These are phyloP conservation scores for Ciconia maguari DNA, from an alignment of 2,113 vertebrate species.

Conservation along the genomic window DNA sequence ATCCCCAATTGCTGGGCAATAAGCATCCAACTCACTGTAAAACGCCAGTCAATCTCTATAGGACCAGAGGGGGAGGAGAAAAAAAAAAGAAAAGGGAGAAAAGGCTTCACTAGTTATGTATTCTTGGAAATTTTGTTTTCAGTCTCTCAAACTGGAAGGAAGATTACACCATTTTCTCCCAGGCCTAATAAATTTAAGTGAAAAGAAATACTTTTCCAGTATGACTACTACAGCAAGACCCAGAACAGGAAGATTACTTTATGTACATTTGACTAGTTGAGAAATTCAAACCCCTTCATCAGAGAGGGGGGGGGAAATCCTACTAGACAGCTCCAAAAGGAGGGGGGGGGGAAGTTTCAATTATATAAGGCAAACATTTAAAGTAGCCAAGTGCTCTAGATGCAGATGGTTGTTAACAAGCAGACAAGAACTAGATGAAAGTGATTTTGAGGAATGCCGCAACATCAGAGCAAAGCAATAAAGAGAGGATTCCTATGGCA, in stretches of 20 bases:
- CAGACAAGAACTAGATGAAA: not conserved
- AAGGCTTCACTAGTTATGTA: rapidly evolving
- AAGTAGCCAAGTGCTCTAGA: not conserved
- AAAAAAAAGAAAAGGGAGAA: not conserved
- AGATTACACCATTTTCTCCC: not conserved
- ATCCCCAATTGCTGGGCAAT: rapidly evolving
- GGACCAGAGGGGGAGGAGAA: not conserved
- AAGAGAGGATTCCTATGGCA: not conserved
- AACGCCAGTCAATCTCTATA: not conserved
- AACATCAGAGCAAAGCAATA: not conserved
- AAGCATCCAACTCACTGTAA: not conserved
- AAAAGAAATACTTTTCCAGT: not conserved
- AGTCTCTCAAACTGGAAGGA: not conserved
- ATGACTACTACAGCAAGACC: not conserved
- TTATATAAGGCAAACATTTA: not conserved
- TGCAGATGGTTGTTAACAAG: constrained; percentile 4
- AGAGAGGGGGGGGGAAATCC: not conserved
- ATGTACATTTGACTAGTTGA: not conserved
- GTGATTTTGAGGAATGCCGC: not conserved
- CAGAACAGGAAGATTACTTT: not conserved
- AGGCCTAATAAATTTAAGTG: not conserved
- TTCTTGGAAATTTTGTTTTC: not conserved
- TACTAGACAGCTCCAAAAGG: not conserved
- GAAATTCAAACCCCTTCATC: constrained; percentile 20
- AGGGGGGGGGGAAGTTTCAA: not conserved